A percentile compares a stretch with the other conserved stretches of the same genome.
Evolutionary conservation across 2,113 vertebrate species (phyloP).

Genomic region (Psammodynastes pulverulentus): DNA sequence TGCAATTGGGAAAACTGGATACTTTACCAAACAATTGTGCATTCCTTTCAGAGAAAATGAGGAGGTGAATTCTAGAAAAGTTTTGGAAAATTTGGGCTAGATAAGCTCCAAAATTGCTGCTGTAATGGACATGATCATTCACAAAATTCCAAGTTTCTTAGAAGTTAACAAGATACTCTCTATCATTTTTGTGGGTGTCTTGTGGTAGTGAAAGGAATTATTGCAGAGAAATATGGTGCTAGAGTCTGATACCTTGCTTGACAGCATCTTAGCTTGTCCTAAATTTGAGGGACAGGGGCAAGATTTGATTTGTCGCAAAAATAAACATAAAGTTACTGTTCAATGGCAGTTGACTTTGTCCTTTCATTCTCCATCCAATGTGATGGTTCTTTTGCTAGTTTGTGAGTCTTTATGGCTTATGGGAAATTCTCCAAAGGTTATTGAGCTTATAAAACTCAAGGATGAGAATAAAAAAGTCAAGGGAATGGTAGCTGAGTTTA

Average conservation of each 20-base stretch:
- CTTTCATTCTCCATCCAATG: neutral
- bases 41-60: neutral
- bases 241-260: neutral
- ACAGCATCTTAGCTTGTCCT: neutral
- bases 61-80: neutral
- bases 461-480: conserved; percentile 47
- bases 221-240: neutral
- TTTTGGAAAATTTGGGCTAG: neutral
- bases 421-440: conserved; percentile 39
- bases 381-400: neutral
- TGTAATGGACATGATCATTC: neutral
- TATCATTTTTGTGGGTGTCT: neutral
- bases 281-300: neutral
- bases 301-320: neutral
- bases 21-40: neutral
- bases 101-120: neutral
- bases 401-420: conserved; percentile 53
- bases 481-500: conserved; percentile 42
- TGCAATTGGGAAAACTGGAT: neutral
- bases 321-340: neutral
- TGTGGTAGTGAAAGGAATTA: neutral
- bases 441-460: conserved; percentile 49
- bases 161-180: neutral
- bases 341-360: neutral
- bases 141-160: neutral